phyloP scores from a whole-genome alignment of 2,888 invertebrate genomes.

The Chymomyza fuscimana region DNA sequence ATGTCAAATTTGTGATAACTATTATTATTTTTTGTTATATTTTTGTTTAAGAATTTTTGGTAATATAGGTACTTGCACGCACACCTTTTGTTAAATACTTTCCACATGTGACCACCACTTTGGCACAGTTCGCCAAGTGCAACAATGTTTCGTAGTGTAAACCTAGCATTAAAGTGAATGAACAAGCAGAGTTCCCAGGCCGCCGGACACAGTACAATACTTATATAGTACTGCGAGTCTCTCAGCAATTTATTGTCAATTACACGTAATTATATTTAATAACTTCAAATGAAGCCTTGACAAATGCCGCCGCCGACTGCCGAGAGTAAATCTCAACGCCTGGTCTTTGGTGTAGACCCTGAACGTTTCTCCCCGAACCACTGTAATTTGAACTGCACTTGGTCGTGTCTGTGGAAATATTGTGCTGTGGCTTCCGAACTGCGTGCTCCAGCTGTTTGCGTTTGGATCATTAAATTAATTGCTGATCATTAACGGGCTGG shows the following conservation, averaged over 20 bases:
- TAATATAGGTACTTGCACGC: too few species aligned
- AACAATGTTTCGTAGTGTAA: too few species aligned
- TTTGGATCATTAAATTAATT: constrained; percentile 2
- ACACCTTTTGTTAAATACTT: too few species aligned
- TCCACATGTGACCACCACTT: too few species aligned
- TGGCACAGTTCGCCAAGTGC: too few species aligned
- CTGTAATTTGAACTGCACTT: neutral
- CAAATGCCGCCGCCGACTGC: neutral
- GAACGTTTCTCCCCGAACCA: neutral
- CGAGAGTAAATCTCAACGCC: neutral
- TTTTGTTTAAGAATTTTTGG: too few species aligned
- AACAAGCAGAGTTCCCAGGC: neutral
- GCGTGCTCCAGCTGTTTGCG: neutral
- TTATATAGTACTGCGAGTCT: neutral
- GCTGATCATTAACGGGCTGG: neutral
- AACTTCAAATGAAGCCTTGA: constrained; percentile 37
- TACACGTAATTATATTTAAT: constrained; percentile 54
- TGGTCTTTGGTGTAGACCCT: neutral
- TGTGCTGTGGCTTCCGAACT: neutral
- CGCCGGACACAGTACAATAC: neutral
- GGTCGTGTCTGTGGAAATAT: neutral
- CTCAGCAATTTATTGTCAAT: constrained; percentile 58
- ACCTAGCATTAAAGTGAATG: neutral
- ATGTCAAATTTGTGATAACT: too few species aligned
- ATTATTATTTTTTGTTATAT: too few species aligned